Evolutionary conservation across 92 coral and sea anemone species (phyloP).

Genomic region (Hydrozoanthus gracilis): DNA sequence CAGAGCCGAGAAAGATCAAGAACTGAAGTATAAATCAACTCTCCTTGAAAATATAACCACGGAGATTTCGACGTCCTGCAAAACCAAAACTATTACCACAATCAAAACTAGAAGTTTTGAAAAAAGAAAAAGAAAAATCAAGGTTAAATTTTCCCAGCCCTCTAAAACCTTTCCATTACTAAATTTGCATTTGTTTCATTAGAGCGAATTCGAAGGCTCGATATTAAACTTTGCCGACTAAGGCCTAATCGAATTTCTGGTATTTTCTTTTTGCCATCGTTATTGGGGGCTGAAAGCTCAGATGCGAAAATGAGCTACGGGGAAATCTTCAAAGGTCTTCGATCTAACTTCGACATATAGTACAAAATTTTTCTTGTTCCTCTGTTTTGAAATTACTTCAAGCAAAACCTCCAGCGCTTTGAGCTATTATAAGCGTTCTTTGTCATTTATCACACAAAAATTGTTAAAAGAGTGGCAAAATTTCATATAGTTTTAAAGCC

Average conservation of each 20-base stretch:
- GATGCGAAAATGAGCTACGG: conserved; percentile 7
- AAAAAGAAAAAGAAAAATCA: not conserved
- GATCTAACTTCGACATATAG: conserved; percentile 2
- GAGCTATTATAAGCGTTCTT: not conserved
- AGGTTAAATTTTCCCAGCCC: not conserved
- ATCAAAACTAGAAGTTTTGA: not conserved
- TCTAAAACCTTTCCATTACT: conserved; percentile 5
- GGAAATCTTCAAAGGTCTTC: conserved; percentile 21
- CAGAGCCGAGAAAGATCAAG: conserved; percentile 3
- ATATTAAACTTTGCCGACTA: conserved; percentile 30
- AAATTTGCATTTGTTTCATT: conserved; percentile 43
- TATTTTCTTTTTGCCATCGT: conserved; percentile 19
- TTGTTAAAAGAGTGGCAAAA: conserved; percentile 2
- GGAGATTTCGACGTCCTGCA: not conserved
- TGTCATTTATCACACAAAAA: conserved; percentile 29
- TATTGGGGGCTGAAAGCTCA: not conserved
- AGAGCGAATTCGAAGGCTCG: conserved; percentile 26
- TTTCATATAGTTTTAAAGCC: not conserved
- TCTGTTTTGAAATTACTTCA: conserved; percentile 25
- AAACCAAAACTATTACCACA: not conserved
- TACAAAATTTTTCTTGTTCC: not conserved
- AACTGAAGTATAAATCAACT: conserved; percentile 3
- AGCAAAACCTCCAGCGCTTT: no score
- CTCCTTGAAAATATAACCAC: not conserved
- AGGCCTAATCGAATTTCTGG: not conserved